Base-by-base conservation (phyloP, 2,888 invertebrate species). In the Lysandra bellargus region DNA sequence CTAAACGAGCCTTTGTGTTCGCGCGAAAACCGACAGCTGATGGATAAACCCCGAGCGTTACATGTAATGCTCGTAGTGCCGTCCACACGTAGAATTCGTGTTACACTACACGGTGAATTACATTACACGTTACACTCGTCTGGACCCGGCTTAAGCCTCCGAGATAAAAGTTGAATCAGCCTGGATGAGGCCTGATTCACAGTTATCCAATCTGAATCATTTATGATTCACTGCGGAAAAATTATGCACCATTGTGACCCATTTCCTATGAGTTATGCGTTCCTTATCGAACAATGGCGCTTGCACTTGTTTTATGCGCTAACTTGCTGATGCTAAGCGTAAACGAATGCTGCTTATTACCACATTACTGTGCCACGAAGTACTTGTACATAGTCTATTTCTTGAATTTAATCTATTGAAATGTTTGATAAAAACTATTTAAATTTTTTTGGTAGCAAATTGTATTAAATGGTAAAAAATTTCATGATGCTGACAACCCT, bases 251-350 rank as follows among this genome's bases (percentile, higher is more conserved):
- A 76, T 76, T 76, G 76, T 76, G 76, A 76, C 76, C 76, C 33
- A 76, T 76, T 76, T 76, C 76, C 76, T 76, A 76, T 76, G 76
- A 76, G 53, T 76, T 76, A 76, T 76, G 76, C 53, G 76, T 76
- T 76, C 33, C 76, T 76, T 76, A 76, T 76, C 76, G 76, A 49
- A 76, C 76, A 76, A 76, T 76, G 57, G 53, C 49, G 12, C 4
- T 5, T 23, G 76, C 76, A 33, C 75, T 30, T 53, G 76, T 53
- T 76, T 57, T 57, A 76, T 75, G 49, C 23, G 30, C 40, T 5
- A 23, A 40, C 74, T 73, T 7, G 74, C 40, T 44, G 40, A 44
- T 44, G 40, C 9, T 40, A 33, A 73, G 73, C 40, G 40, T 40
- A 6, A 37, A 30, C 72, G 72, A 61, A 9, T 61, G n/a, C 2